phyloP scores from a whole-genome alignment of 2,888 invertebrate species.

The Drosophila paranaensis region DNA sequence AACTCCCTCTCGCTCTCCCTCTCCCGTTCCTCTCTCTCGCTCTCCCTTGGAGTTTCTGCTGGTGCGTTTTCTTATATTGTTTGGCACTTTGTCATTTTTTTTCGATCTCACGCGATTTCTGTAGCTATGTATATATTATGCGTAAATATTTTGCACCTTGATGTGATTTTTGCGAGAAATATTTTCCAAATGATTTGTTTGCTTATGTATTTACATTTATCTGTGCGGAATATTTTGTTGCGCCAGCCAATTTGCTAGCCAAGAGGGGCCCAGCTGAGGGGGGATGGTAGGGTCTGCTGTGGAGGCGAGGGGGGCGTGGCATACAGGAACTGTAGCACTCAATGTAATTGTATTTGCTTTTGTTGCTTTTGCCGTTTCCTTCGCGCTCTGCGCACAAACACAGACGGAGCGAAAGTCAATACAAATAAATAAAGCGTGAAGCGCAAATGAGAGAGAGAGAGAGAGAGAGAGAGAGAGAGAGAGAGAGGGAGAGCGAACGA shows the following conservation, averaged over 20 bases:
- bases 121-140: constrained; percentile 29
- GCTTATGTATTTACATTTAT: constrained; percentile 76
- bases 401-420: constrained; percentile 67
- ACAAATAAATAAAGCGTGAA: constrained; percentile 71
- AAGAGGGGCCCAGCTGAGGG: constrained; percentile 3
- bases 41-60: constrained; percentile 16
- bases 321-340: constrained; percentile 62
- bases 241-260: constrained; percentile 57
- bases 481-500: constrained; percentile 8
- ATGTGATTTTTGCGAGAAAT: constrained; percentile 73
- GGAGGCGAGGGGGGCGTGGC: neutral
- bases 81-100: constrained; percentile 41
- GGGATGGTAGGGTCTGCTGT: neutral
- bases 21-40: constrained; percentile 4
- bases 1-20: neutral
- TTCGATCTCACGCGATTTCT: constrained; percentile 2
- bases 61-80: constrained; percentile 55
- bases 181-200: constrained; percentile 77
- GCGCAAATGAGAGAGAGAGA: constrained; percentile 19
- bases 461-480: constrained; percentile 13
- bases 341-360: constrained; percentile 75
- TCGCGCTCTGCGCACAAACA: constrained; percentile 43
- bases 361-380: constrained; percentile 58
- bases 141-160: constrained; percentile 75
- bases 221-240: constrained; percentile 61